Percentiles rank a stretch among this genome's conserved stretches.
Conservation (phyloP, 2,888 invertebrate genomes). For the Gymnoscelis rufifasciata region DNA sequence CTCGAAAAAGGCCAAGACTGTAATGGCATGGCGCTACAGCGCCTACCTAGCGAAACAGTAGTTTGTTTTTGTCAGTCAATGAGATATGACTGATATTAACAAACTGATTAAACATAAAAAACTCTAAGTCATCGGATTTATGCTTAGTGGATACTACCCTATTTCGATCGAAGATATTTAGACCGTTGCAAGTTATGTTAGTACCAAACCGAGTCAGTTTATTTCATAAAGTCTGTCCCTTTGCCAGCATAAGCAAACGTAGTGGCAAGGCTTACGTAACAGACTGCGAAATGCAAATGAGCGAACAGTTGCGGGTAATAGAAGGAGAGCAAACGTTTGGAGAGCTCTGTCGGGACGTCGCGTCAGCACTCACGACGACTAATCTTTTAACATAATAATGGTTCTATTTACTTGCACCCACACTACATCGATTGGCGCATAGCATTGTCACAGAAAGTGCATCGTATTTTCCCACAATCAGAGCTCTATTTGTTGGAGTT, state of each 20-base stretch:
- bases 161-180: not conserved
- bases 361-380: conserved; percentile 37
- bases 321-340: conserved; percentile 49
- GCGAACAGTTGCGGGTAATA: conserved; percentile 45
- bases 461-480: conserved; percentile 26
- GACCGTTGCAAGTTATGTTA: not conserved
- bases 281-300: conserved; percentile 58
- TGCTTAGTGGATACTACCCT: too few species aligned
- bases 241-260: conserved; percentile 33
- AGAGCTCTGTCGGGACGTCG: conserved; percentile 30
- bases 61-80: too few species aligned
- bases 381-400: conserved; percentile 55
- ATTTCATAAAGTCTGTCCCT: conserved; percentile 17
- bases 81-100: too few species aligned
- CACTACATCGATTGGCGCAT: conserved; percentile 22
- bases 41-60: too few species aligned
- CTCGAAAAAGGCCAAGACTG: too few species aligned
- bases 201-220: not conserved
- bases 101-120: too few species aligned
- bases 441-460: conserved; percentile 25
- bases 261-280: conserved; percentile 42
- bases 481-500: conserved; percentile 24
- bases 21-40: too few species aligned
- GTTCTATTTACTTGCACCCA: conserved; percentile 30
- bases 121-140: too few species aligned